Conservation (phyloP, 64 coral and sea anemone genomes). For the Acropora tenuis region DNA sequence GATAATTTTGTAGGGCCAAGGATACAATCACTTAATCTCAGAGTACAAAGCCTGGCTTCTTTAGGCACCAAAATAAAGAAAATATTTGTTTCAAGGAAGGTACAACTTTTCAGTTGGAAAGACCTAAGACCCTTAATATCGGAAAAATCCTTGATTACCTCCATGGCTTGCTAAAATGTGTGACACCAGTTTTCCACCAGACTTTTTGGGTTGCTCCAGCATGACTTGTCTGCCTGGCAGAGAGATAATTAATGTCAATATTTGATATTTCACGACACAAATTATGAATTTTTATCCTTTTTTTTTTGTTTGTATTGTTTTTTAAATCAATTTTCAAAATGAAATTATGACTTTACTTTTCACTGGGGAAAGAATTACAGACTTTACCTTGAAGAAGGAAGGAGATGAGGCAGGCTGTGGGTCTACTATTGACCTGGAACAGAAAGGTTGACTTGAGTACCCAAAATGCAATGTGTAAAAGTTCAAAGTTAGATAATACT, state of each 20-base stretch:
- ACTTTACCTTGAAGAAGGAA: constrained; percentile 91
- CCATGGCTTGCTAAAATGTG: constrained; percentile 95
- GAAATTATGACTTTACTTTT: neutral
- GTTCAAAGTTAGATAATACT: neutral
- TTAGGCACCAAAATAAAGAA: neutral
- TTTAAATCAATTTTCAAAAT: too few relatives aligned
- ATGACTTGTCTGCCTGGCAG: constrained; percentile 86
- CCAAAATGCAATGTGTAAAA: neutral
- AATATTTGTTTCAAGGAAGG: neutral
- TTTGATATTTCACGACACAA: too few relatives aligned
- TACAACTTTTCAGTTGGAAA: too few relatives aligned
- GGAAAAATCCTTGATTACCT: constrained; percentile 42
- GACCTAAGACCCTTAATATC: too few relatives aligned
- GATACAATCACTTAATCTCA: too few relatives aligned
- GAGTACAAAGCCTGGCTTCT: too few relatives aligned
- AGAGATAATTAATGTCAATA: neutral
- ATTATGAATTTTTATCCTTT: too few relatives aligned
- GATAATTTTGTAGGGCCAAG: too few relatives aligned
- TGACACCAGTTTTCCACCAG: constrained; percentile 91
- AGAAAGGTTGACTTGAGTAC: neutral
- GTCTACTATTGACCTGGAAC: constrained; percentile 90
- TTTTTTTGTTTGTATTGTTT: too few relatives aligned
- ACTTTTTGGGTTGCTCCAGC: constrained; percentile 94
- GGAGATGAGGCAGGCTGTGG: constrained; percentile 95
- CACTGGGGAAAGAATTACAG: neutral